phyloP scores from a whole-genome alignment of 1,140 invertebrate species.

The Apis mellifera region DNA sequence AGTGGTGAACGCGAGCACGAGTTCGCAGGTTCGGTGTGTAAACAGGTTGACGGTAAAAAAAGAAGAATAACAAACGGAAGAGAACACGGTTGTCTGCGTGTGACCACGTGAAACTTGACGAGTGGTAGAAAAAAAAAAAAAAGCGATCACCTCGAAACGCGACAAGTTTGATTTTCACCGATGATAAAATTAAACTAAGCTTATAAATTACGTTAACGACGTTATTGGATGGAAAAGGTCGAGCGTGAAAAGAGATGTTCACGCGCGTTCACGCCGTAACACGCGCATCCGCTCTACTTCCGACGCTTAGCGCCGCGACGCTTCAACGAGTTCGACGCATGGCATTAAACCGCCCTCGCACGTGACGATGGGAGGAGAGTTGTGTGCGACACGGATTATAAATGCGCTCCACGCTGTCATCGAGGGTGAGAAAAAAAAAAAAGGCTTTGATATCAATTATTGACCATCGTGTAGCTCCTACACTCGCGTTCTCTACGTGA shows the following conservation, averaged over 20 bases:
- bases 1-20: neutral
- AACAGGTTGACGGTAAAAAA: neutral
- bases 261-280: conserved; percentile 55
- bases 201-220: conserved; percentile 43
- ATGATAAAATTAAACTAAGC: conserved; percentile 43
- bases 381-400: conserved; percentile 58
- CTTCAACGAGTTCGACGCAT: conserved; percentile 70
- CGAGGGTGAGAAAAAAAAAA: conserved; percentile 49
- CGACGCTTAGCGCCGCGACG: conserved; percentile 79
- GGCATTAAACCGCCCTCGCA: conserved; percentile 69
- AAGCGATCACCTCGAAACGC: neutral
- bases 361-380: conserved; percentile 41
- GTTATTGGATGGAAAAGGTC: conserved; percentile 57
- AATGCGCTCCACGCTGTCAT: conserved; percentile 39
- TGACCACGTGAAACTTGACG: neutral
- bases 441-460: conserved; percentile 45
- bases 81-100: neutral
- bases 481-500: conserved; percentile 1
- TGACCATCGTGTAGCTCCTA: neutral
- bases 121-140: no score
- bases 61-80: neutral
- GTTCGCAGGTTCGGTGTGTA: neutral
- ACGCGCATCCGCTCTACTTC: conserved; percentile 77
- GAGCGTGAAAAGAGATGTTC: conserved; percentile 59
- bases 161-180: conserved; percentile 18